These are phyloP conservation scores for Anas capensis DNA, from an alignment of 2,797 vertebrate genomes.

Conservation along the genomic window DNA sequence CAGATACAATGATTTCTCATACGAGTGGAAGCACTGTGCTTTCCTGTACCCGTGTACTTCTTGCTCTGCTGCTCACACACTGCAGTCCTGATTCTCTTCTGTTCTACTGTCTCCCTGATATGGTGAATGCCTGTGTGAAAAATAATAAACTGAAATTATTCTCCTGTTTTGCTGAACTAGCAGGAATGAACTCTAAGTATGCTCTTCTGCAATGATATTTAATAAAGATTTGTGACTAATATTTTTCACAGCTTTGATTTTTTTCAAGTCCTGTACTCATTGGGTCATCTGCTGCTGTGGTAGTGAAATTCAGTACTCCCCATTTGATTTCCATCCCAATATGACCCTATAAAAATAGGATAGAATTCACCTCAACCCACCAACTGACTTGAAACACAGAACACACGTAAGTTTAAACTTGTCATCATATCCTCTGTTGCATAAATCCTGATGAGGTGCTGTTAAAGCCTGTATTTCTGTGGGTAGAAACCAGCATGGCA, in stretches of 20 bases:
- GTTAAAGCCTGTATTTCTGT: background rate
- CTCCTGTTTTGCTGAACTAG: constrained; percentile 33
- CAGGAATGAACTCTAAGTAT: background rate
- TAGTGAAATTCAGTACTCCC: background rate
- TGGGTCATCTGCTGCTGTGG: background rate
- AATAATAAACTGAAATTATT: background rate
- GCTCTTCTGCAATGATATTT: constrained; percentile 18
- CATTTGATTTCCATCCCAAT: background rate
- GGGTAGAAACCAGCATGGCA: background rate
- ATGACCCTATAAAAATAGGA: background rate
- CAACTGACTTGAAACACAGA: background rate
- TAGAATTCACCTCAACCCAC: background rate
- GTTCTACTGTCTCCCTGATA: constrained; percentile 18
- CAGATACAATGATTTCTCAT: background rate
- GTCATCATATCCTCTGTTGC: background rate
- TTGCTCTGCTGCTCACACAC: background rate
- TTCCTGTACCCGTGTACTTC: background rate
- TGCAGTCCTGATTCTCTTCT: background rate
- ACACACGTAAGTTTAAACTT: background rate
- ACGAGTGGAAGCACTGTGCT: background rate
- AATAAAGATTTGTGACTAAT: constrained; percentile 24
- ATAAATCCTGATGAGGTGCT: background rate
- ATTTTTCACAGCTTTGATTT: background rate
- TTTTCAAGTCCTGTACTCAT: background rate
- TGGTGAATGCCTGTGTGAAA: background rate